Conservation (phyloP, 2,113 vertebrate species). For the Sceloporus tristichus region DNA sequence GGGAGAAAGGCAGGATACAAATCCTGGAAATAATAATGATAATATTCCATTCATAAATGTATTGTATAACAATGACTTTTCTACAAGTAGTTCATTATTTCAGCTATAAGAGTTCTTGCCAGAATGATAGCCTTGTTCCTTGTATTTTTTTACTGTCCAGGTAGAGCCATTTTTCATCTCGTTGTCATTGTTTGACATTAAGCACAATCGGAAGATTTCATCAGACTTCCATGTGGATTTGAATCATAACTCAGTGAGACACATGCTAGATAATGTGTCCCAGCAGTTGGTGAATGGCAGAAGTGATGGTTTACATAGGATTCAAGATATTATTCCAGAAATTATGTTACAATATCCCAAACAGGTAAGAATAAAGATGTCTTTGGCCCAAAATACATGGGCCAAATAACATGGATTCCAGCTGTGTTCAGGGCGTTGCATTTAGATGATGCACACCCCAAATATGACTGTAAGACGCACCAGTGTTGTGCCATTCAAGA, state of each 20-base stretch:
- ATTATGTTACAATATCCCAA: constrained; percentile 89
- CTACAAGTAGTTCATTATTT: neutral
- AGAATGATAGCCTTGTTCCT: neutral
- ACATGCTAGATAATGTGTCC: constrained; percentile 82
- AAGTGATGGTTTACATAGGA: constrained; percentile 79
- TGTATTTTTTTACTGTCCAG: constrained; percentile 70
- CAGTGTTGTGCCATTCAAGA: too few species aligned
- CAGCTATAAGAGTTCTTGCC: neutral
- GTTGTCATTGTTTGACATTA: constrained; percentile 93
- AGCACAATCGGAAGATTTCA: constrained; percentile 93
- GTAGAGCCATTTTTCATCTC: constrained; percentile 98
- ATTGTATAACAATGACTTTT: neutral
- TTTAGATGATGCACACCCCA: too few species aligned
- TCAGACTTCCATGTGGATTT: constrained; percentile 97
- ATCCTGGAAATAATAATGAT: too few species aligned
- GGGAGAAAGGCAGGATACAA: too few species aligned
- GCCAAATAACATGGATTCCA: too few species aligned
- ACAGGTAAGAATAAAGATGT: constrained; percentile 81
- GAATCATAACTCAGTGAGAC: constrained; percentile 91
- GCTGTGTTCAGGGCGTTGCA: too few species aligned
- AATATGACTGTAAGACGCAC: too few species aligned
- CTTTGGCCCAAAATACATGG: too few species aligned
- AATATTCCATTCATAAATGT: neutral
- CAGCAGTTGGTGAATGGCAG: constrained; percentile 85
- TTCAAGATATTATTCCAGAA: constrained; percentile 81